phyloP scores from a whole-genome alignment of 2,888 invertebrate genomes.

The Omphaloscelis lunosa region DNA sequence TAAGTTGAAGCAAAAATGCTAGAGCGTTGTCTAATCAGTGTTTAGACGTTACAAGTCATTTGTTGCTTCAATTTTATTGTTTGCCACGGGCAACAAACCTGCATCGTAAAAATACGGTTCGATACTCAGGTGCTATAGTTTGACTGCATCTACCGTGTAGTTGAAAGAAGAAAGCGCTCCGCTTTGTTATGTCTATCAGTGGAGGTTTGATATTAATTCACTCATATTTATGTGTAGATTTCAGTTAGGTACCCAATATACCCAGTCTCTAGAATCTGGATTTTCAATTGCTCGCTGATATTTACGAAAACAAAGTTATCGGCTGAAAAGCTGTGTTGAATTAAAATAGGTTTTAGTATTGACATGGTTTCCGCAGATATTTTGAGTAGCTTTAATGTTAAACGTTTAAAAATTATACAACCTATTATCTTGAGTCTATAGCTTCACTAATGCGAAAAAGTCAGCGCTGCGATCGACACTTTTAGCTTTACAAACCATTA shows the following conservation, averaged over 20 bases:
- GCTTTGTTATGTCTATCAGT: no score
- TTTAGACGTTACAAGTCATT: not conserved
- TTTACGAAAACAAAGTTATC: not conserved
- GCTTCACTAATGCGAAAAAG: not conserved
- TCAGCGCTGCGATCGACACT: not conserved
- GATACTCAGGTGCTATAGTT: not conserved
- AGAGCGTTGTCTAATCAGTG: not conserved
- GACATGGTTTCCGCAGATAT: not conserved
- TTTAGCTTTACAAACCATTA: not conserved
- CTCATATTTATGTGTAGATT: not conserved
- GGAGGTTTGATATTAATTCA: not conserved
- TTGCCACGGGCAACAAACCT: not conserved
- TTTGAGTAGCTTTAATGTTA: not conserved
- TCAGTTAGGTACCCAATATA: not conserved
- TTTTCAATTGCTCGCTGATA: not conserved
- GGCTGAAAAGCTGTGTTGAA: not conserved
- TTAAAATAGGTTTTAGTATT: not conserved
- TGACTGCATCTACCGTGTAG: not conserved
- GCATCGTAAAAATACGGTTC: not conserved
- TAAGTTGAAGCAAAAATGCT: not conserved
- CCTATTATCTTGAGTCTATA: not conserved
- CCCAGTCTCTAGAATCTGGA: not conserved
- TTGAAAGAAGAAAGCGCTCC: not conserved
- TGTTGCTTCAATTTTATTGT: not conserved
- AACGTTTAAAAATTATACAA: not conserved